Evolutionary conservation across 2,888 invertebrate genomes (phyloP).

Genomic region (Rhogogaster chlorosoma): DNA sequence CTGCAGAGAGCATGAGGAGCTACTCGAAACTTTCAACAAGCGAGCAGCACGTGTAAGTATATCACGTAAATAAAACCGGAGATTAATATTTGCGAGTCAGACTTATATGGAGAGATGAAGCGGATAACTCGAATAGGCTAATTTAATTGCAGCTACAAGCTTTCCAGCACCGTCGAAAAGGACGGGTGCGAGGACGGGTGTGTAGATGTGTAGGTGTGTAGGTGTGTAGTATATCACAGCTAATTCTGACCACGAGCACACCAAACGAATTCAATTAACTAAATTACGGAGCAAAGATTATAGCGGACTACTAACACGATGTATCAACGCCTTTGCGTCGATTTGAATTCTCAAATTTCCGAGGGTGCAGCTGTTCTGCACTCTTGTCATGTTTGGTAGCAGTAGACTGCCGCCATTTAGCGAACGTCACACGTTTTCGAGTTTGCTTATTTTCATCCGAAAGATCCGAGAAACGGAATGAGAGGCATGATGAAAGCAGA

Average conservation of each 20-base stretch:
- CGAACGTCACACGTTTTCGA: background rate
- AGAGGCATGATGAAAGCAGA: background rate
- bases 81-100: background rate
- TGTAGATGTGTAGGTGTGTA: too few species aligned
- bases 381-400: conserved; percentile 9
- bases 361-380: conserved; percentile 27
- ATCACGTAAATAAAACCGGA: background rate
- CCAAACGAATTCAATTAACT: conserved; percentile 14
- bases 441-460: background rate
- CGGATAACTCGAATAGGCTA: background rate
- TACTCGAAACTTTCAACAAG: conserved; percentile 13
- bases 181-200: too few species aligned
- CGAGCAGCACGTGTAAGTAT: background rate
- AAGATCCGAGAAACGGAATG: background rate
- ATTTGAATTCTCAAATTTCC: background rate
- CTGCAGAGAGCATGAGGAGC: conserved; percentile 1
- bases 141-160: background rate
- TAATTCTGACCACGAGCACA: conserved; percentile 10
- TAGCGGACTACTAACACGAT: conserved; percentile 8
- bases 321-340: conserved; percentile 21
- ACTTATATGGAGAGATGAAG: background rate
- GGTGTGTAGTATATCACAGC: conserved; percentile 10
- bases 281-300: background rate
- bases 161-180: background rate
- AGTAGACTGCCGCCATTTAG: conserved; percentile 14